Conservation (phyloP, 1,140 invertebrate species). For the Bombus terrestris region DNA sequence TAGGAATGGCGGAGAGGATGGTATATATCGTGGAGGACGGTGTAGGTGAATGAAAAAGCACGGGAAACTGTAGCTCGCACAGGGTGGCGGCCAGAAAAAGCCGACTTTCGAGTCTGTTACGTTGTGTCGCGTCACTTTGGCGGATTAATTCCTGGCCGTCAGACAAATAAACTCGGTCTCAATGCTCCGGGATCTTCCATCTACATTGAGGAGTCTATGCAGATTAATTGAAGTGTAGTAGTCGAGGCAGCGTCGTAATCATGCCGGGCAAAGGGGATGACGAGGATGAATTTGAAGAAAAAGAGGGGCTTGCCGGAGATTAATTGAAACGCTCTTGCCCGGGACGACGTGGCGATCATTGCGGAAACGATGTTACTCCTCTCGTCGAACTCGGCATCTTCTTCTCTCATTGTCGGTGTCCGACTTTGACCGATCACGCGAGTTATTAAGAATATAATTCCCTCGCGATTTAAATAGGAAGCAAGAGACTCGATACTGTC, state of each 20-base stretch:
- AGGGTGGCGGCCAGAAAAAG: constrained; percentile 22
- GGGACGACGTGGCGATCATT: background rate
- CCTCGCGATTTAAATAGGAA: background rate
- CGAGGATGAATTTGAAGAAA: constrained; percentile 42
- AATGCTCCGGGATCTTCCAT: constrained; percentile 38
- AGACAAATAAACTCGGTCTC: constrained; percentile 47
- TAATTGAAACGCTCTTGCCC: constrained; percentile 37
- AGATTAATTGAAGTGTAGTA: constrained; percentile 52
- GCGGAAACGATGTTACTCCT: constrained; percentile 2
- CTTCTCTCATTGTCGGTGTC: background rate
- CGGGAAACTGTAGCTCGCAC: background rate
- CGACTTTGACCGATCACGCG: constrained; percentile 20
- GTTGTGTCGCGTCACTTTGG: constrained; percentile 40
- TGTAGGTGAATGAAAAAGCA: background rate
- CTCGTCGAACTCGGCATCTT: background rate
- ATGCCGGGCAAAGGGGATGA: constrained; percentile 29
- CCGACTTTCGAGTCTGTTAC: constrained; percentile 23
- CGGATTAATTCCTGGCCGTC: constrained; percentile 51
- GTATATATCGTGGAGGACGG: background rate
- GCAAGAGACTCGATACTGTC: background rate
- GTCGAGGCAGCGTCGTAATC: constrained; percentile 39
- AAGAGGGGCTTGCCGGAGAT: constrained; percentile 29
- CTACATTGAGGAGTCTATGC: constrained; percentile 31
- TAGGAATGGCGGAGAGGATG: background rate
- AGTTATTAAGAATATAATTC: background rate